Conservation (phyloP, 2,113 vertebrate genomes). For the Orientallactaga bullata region DNA sequence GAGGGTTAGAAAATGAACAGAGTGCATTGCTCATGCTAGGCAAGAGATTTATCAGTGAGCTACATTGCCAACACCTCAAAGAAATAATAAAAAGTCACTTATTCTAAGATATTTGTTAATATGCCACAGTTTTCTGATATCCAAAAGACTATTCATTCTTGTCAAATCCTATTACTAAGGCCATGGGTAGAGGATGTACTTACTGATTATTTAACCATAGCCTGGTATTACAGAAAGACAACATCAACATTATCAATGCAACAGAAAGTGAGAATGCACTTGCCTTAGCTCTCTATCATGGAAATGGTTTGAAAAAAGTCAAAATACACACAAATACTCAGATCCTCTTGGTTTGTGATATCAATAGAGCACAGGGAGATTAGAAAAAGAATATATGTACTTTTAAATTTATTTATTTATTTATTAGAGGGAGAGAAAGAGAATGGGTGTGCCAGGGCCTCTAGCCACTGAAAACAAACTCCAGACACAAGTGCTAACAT, state of each 20-base stretch:
- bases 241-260: background rate
- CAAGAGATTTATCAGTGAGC: background rate
- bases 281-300: background rate
- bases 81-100: slow-evolving; percentile 74
- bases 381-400: background rate
- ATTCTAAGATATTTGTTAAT: slow-evolving; percentile 64
- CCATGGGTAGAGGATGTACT: slow-evolving; percentile 60
- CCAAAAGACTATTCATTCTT: slow-evolving; percentile 79
- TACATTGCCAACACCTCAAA: slow-evolving; percentile 13
- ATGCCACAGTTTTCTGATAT: slow-evolving; percentile 76
- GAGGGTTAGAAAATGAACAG: background rate
- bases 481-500: no score
- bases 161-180: slow-evolving; percentile 63
- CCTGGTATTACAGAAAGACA: slow-evolving; percentile 10
- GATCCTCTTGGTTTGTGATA: background rate
- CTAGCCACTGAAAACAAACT: no score
- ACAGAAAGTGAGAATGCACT: background rate
- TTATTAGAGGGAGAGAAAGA: no score
- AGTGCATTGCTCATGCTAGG: background rate
- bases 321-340: background rate
- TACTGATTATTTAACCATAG: slow-evolving; percentile 60
- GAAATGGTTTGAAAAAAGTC: background rate
- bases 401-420: background rate
- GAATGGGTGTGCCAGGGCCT: no score
- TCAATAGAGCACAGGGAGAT: background rate